phyloP scores from a whole-genome alignment of 2,797 vertebrate genomes.

The Gallirallus australis region DNA sequence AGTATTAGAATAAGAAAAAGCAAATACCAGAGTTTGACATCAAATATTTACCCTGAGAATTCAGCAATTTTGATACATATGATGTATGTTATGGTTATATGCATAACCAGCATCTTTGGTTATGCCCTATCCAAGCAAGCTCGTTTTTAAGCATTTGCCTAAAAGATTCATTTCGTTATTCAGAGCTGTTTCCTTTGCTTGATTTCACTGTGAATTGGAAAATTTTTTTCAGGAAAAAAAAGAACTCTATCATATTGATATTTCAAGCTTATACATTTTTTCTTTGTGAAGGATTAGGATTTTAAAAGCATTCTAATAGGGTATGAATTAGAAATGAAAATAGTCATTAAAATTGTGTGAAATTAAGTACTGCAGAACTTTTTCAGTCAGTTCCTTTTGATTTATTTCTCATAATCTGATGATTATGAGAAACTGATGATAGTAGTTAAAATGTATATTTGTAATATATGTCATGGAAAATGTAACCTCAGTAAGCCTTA shows the following conservation, averaged over 20 bases:
- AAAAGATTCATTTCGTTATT: not conserved
- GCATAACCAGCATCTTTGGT: not conserved
- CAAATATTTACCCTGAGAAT: not conserved
- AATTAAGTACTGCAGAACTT: not conserved
- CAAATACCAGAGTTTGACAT: not conserved
- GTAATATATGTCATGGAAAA: not conserved
- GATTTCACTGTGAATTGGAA: not conserved
- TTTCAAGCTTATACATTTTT: not conserved
- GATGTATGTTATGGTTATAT: not conserved
- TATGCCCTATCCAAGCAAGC: not conserved
- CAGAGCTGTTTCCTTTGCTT: not conserved
- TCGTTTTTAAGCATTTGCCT: not conserved
- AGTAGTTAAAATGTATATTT: not conserved
- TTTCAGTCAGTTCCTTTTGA: not conserved
- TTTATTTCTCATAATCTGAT: not conserved
- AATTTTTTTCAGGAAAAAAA: not conserved
- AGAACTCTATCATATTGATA: not conserved
- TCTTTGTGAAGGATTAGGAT: not conserved
- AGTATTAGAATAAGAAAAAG: not conserved
- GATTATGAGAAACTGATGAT: not conserved
- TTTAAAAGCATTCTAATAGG: not conserved
- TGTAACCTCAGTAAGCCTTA: not conserved
- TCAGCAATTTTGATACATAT: not conserved
- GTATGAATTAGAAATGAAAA: not conserved
- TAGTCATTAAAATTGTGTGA: not conserved